Evolutionary conservation across 1,140 invertebrate genomes (phyloP).

Genomic region (Calephelis virginiensis): DNA sequence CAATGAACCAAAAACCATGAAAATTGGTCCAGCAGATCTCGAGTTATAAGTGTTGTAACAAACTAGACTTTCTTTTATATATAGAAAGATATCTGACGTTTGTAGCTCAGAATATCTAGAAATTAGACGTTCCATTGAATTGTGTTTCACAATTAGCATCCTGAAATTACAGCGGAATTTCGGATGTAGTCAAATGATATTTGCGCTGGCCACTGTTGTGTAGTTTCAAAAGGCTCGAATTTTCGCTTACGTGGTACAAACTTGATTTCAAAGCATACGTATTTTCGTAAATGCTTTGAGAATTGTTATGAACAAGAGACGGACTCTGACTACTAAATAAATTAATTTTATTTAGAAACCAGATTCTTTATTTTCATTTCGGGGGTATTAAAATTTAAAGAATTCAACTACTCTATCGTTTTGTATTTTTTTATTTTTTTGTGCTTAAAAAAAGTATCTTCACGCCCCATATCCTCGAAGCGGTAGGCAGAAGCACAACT

Average conservation of each 20-base stretch:
- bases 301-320: not conserved
- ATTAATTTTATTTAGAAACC: no score
- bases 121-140: slow-evolving; percentile 6
- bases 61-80: no score
- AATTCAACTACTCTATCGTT: no score
- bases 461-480: no score
- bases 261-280: slow-evolving; percentile 15
- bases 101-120: not conserved
- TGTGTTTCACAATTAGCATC: slow-evolving; percentile 6
- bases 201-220: not conserved
- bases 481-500: no score
- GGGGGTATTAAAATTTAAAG: no score
- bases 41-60: no score
- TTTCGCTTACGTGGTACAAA: slow-evolving; percentile 6
- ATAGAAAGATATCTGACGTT: not conserved
- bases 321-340: not conserved
- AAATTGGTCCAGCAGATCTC: no score
- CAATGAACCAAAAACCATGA: no score
- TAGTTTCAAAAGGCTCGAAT: slow-evolving; percentile 4
- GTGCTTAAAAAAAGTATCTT: no score
- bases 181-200: slow-evolving; percentile 9
- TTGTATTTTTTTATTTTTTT: no score
- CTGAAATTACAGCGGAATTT: slow-evolving; percentile 7
- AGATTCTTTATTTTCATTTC: no score
- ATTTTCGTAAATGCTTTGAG: slow-evolving; percentile 13